Evolutionary conservation across 2,888 invertebrate genomes (phyloP), one percentile per base, ranked within the genome.

Genomic region (Boloria selene): DNA sequence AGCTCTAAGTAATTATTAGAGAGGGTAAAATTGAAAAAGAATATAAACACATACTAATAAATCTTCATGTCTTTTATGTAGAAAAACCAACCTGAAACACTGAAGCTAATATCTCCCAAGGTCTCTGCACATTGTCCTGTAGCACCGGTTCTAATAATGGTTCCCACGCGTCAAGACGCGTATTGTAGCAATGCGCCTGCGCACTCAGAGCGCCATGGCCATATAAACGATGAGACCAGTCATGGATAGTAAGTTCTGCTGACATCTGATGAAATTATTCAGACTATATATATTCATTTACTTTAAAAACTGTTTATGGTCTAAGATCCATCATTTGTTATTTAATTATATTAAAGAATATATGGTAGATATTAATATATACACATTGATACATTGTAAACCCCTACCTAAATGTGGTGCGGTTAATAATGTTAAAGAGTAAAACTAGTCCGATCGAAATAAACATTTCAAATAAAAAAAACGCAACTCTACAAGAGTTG

Each of bases 71-170:
- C 4, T n/a, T n/a, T 13, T 13, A 47, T 14, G 6, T 47, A 47
- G 2, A 14, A 18, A 17, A 13, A 47, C 60, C 56, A 52, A 90
- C 94, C 84, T 94, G 94, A 71, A 94, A 94, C 47, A 95, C 83
- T 77, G 94, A 95, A 60, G 96, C 90, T 18, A 93, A 88, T 16
- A 96, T 84, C 78, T 96, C 95, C 95, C 96, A 96, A 0, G 96
- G 95, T 65, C 94, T 91, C 79, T 95, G 95, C 1, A 93, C 83
- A 71, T 94, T 94, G 80, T 95, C 95, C 51, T 94, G 92, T 0
- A 95, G 93, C 0, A 95, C 93, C 0, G 97, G 96, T 75, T 97
- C 97, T 1, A 97, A 83, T 1, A 98, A 83, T 0, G 97, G 97
- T 79, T 98, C 97, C 98, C 98, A 98, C 10, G 93, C 93, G 59